Evolutionary conservation across 2,113 vertebrate genomes (phyloP).

Genomic region (Dryoscopus gambensis): DNA sequence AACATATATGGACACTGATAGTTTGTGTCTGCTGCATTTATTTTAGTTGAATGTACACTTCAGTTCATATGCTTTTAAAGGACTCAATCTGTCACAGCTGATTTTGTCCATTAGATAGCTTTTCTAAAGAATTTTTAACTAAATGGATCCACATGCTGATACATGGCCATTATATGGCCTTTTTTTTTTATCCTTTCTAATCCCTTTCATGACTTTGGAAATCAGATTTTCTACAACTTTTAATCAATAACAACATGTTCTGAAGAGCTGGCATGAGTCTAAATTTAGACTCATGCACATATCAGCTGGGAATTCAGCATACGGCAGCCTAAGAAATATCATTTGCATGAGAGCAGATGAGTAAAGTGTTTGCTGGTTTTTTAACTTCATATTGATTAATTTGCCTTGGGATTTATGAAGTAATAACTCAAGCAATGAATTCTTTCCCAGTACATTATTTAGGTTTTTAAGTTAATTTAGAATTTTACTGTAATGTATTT

Average conservation of each 20-base stretch:
- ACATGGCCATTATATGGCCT: background rate
- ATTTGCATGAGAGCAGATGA: slow-evolving; percentile 10
- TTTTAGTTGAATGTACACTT: background rate
- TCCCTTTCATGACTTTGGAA: background rate
- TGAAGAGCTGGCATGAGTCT: background rate
- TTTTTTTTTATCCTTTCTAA: background rate
- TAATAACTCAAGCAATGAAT: slow-evolving; percentile 37
- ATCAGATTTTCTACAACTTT: background rate
- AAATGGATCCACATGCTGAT: background rate
- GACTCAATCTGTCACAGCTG: background rate
- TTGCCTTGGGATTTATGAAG: slow-evolving; percentile 46
- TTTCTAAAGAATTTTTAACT: background rate
- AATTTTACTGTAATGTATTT: slow-evolving; percentile 20
- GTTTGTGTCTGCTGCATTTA: background rate
- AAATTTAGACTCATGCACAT: background rate
- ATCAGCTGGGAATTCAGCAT: background rate
- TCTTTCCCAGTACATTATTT: slow-evolving; percentile 24
- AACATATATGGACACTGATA: background rate
- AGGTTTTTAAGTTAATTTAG: slow-evolving; percentile 23
- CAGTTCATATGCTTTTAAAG: background rate
- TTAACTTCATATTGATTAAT: slow-evolving; percentile 35
- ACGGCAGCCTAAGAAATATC: background rate
- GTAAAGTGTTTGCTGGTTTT: background rate
- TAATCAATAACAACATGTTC: background rate
- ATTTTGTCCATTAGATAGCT: background rate